These are phyloP conservation scores for Rhynchophorus ferrugineus DNA, from an alignment of 1,140 invertebrate species.

Conservation along the genomic window DNA sequence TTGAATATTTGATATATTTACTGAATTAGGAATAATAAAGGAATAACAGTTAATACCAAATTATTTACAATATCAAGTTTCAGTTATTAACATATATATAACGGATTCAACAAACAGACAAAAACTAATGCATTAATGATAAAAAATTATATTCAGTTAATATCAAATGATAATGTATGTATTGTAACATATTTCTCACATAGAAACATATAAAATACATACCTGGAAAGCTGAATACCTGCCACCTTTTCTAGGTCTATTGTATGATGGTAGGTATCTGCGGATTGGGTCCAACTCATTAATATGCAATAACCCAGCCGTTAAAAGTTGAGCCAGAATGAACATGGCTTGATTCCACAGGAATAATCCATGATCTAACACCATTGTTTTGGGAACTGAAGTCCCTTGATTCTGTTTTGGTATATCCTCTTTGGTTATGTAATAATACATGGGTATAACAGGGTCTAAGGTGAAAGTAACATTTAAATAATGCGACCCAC, in stretches of 20 bases:
- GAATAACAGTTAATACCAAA: no score
- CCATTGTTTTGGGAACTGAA: slow-evolving; percentile 53
- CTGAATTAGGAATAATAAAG: no score
- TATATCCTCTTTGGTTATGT: slow-evolving; percentile 74
- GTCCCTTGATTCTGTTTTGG: slow-evolving; percentile 67
- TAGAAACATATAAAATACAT: slow-evolving; percentile 26
- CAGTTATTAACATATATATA: slow-evolving; percentile 8
- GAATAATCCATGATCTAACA: slow-evolving; percentile 54
- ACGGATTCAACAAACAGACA: neutral
- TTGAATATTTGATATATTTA: no score
- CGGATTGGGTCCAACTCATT: slow-evolving; percentile 95
- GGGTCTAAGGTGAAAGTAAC: no score
- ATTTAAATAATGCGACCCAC: no score
- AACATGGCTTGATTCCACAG: slow-evolving; percentile 93
- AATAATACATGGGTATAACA: slow-evolving; percentile 82
- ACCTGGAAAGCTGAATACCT: slow-evolving; percentile 97
- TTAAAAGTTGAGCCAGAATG: slow-evolving; percentile 85
- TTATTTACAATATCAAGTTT: neutral
- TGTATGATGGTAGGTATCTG: slow-evolving; percentile 91
- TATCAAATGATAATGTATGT: no score
- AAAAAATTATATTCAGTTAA: slow-evolving; percentile 10
- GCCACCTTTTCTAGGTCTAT: slow-evolving; percentile 80
- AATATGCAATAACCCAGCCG: slow-evolving; percentile 80
- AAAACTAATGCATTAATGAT: neutral
- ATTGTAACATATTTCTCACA: no score